These are phyloP conservation scores for Pseudotriccus pelzelni DNA, from an alignment of 2,797 vertebrate genomes.

Conservation along the genomic window DNA sequence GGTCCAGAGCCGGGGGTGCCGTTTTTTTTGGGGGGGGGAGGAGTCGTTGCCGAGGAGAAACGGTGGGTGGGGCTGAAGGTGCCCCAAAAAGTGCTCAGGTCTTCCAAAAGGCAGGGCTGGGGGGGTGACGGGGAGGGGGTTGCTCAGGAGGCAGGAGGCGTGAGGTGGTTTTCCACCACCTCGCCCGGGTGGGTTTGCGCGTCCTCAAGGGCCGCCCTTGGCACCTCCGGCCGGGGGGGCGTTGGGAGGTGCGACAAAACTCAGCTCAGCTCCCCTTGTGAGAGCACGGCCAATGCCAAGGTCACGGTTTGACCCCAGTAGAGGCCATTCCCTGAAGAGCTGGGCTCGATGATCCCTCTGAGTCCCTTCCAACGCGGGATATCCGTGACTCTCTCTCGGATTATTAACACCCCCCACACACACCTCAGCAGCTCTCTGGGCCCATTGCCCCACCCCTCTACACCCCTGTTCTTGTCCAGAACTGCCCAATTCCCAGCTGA, in stretches of 20 bases:
- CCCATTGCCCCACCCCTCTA: rapidly evolving
- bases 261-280: not conserved
- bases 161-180: too few species aligned
- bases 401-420: not conserved
- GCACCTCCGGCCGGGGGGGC: rapidly evolving
- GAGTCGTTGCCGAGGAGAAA: not conserved
- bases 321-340: not conserved
- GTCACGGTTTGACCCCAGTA: not conserved
- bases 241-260: not conserved
- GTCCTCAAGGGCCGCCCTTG: not conserved
- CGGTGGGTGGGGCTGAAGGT: rapidly evolving
- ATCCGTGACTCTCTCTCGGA: not conserved
- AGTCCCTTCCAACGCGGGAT: not conserved
- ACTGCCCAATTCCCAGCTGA: not conserved
- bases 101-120: too few species aligned
- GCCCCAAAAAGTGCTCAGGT: rapidly evolving
- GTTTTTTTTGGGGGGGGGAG: not conserved
- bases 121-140: not conserved
- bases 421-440: not conserved
- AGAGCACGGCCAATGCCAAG: not conserved
- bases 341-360: not conserved
- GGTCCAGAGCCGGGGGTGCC: not conserved
- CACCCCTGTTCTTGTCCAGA: not conserved
- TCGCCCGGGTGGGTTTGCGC: rapidly evolving
- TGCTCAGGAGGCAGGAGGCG: not conserved